phyloP scores from a whole-genome alignment of 2,888 invertebrate genomes.

The Merodon equestris region DNA sequence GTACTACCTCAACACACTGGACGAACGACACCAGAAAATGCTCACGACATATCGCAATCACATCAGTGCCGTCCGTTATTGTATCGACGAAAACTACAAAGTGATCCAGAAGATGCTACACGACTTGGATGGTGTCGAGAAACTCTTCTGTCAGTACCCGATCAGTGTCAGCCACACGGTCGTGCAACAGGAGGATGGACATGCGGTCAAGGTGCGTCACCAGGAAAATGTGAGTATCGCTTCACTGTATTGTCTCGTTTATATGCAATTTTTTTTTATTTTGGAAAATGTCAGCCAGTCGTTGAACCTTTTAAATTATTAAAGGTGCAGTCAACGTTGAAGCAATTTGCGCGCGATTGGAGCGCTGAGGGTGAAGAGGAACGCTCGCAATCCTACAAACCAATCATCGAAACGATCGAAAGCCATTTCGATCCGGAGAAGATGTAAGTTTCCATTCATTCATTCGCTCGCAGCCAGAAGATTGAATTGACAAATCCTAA shows the following conservation, averaged over 20 bases:
- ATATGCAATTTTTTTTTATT: too few relatives aligned
- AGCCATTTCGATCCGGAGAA: constrained; percentile 84
- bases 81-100: constrained; percentile 84
- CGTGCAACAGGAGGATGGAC: constrained; percentile 84
- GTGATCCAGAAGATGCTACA: constrained; percentile 80
- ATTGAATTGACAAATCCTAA: background rate
- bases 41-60: constrained; percentile 88
- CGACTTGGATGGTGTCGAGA: constrained; percentile 79
- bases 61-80: constrained; percentile 86
- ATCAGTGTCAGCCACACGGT: constrained; percentile 79
- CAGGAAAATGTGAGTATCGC: constrained; percentile 77
- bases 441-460: constrained; percentile 80
- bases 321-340: constrained; percentile 94
- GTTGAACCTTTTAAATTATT: constrained; percentile 78
- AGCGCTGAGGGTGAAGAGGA: constrained; percentile 90
- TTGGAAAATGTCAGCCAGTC: constrained; percentile 70
- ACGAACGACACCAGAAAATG: constrained; percentile 86
- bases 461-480: background rate
- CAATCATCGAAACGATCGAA: constrained; percentile 91
- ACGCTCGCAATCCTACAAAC: constrained; percentile 91
- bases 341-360: constrained; percentile 99
- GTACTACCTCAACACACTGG: constrained; percentile 86
- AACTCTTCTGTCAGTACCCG: constrained; percentile 80
- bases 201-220: constrained; percentile 72
- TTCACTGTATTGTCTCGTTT: too few relatives aligned